Base-by-base conservation (phyloP, 2,113 vertebrate species). In the Malurus elegans region DNA sequence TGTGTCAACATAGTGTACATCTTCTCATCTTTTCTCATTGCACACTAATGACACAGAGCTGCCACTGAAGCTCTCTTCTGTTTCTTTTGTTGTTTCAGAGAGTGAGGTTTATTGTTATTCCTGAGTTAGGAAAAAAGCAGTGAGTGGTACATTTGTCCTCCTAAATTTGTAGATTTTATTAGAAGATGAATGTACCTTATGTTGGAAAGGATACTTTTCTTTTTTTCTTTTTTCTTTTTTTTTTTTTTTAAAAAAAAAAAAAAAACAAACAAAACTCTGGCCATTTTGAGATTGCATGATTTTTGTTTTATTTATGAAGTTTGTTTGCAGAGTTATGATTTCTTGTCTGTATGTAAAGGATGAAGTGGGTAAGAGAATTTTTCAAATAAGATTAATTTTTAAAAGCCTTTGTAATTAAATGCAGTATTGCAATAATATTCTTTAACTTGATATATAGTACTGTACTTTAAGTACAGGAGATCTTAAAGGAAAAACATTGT, bases 1-100 rank as follows among this genome's bases (percentile, higher is more conserved):
- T 98, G 97, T 98, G 98, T 98, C 98, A 98, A 98, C 98, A 98
- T 95, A 98, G 98, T 97, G 97, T 98, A 98, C 96, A 97, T 97
- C 98, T 98, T 96, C 98, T 98, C 98, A 99, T 98, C 98, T 98
- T 98, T 98, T 98, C 98, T 98, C 98, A 98, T 98, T 99, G 98
- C 96, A 95, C 98, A 96, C 97, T 98, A 99, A 98, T 98, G 98
- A 98, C 98, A 98, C 96, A 76, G 96, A 97, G 97, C 98, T 98
- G 98, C 98, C 97, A 98, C 94, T 97, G 97, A 97, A 97, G 98
- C 97, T 98, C 97, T 98, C 98, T 98, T 97, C 97, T 94, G 94
- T 98, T 98, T 97, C 98, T 98, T 98, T 98, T 98, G 98, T 98
- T 98, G 98, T 98, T 98, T 98, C 96, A 90, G 96, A 97, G 98